Evolutionary conservation across 2,888 invertebrate species (phyloP).

Genomic region (Octodonta nipae): DNA sequence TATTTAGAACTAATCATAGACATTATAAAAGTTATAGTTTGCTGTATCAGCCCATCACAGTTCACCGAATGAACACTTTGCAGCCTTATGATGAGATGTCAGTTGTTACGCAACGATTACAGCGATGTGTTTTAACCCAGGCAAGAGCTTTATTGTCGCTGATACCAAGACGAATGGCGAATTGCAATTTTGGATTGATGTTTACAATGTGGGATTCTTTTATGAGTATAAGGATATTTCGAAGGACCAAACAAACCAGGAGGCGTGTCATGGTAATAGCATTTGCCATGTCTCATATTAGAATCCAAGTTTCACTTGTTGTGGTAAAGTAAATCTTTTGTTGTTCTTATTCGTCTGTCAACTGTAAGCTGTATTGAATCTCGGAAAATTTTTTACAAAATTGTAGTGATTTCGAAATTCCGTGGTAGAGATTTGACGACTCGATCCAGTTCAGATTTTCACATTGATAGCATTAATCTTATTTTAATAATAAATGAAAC

Average conservation of each 20-base stretch:
- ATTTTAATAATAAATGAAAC: neutral
- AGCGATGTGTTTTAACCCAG: too few relatives aligned
- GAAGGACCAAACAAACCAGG: too few relatives aligned
- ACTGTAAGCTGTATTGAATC: conserved; percentile 10
- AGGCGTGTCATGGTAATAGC: too few relatives aligned
- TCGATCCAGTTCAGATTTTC: too few relatives aligned
- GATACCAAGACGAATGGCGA: neutral
- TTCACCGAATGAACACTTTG: too few relatives aligned
- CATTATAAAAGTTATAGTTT: too few relatives aligned
- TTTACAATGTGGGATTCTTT: neutral
- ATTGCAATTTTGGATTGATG: neutral
- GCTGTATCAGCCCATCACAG: too few relatives aligned
- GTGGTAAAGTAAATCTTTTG: conserved; percentile 10
- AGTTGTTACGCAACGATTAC: too few relatives aligned
- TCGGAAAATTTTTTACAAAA: neutral
- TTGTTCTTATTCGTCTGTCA: conserved; percentile 8
- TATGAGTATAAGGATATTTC: neutral
- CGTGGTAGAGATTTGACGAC: neutral
- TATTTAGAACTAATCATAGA: too few relatives aligned
- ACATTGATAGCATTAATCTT: too few relatives aligned
- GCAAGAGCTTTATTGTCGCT: too few relatives aligned
- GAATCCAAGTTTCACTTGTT: neutral
- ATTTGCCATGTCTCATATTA: conserved; percentile 1
- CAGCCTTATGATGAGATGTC: too few relatives aligned
- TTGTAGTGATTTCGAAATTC: neutral